Conservation (phyloP, 2,113 vertebrate genomes). For the Caranx melampygus region DNA sequence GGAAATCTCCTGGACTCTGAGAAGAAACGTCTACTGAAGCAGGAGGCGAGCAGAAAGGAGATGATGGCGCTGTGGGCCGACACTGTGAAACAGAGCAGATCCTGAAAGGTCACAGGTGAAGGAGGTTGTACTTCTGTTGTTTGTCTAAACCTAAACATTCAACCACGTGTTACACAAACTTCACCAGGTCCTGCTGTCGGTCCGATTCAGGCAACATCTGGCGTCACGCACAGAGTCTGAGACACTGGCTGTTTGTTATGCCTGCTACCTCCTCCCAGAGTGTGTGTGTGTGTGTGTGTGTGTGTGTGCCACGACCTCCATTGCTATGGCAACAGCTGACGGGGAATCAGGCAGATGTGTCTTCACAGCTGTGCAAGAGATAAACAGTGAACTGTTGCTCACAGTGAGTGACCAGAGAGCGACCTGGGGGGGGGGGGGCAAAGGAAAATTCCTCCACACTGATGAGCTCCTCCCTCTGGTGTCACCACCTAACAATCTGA, state of each 20-base stretch:
- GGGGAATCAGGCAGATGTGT: neutral
- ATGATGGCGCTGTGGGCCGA: too few species aligned
- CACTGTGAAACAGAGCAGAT: too few species aligned
- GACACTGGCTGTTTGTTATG: neutral
- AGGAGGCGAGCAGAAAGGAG: too few species aligned
- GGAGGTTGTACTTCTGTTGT: too few species aligned
- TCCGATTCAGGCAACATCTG: neutral
- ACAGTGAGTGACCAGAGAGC: neutral
- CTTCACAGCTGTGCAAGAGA: neutral
- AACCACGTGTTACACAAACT: neutral
- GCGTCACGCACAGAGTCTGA: neutral
- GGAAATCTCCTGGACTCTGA: too few species aligned
- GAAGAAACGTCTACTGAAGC: too few species aligned
- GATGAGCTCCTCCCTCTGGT: too few species aligned
- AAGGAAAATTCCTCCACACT: too few species aligned
- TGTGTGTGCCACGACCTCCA: neutral
- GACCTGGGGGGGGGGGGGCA: too few species aligned
- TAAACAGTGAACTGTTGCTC: neutral
- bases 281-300: neutral
- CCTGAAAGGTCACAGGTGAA: too few species aligned
- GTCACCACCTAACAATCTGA: too few species aligned
- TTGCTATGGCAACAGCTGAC: neutral
- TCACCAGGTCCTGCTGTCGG: neutral
- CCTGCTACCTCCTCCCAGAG: neutral
- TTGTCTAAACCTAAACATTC: too few species aligned